These are phyloP conservation scores for Flexamia atlantica DNA, from an alignment of 2,888 invertebrate genomes.

Conservation along the genomic window DNA sequence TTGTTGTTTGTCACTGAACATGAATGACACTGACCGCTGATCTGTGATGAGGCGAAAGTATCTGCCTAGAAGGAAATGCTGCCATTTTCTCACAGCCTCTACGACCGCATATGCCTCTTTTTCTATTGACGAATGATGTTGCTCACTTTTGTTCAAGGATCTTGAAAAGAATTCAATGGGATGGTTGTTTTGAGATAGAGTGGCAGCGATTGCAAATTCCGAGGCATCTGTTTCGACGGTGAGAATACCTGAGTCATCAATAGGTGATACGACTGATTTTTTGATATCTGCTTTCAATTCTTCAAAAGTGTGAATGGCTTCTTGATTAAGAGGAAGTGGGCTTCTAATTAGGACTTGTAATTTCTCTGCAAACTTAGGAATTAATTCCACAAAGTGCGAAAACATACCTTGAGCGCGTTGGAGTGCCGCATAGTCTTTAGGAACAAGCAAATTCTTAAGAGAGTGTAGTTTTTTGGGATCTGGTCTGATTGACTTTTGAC, in stretches of 20 bases:
- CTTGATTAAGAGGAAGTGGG: conserved; percentile 18
- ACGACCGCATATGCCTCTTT: conserved; percentile 66
- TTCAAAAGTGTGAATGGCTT: not conserved
- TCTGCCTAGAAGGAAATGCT: conserved; percentile 64
- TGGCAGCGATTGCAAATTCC: conserved; percentile 45
- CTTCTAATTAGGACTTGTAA: not conserved
- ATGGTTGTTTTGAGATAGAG: not conserved
- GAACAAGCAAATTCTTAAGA: not conserved
- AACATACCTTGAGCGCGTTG: conserved; percentile 39
- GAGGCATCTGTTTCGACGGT: conserved; percentile 24
- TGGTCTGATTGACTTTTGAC: conserved; percentile 20
- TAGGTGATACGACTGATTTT: not conserved
- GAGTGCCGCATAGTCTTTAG: not conserved
- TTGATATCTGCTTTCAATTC: not conserved
- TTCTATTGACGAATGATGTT: conserved; percentile 13
- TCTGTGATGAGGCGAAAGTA: conserved; percentile 65
- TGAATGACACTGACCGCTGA: conserved; percentile 53
- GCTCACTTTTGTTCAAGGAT: conserved; percentile 16
- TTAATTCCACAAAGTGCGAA: conserved; percentile 23
- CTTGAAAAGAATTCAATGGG: conserved; percentile 58
- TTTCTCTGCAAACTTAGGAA: conserved; percentile 52
- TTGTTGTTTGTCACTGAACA: not conserved
- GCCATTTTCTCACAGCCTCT: conserved; percentile 66
- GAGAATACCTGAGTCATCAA: conserved; percentile 25
- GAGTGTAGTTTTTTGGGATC: conserved; percentile 16